Evolutionary conservation across 2,888 invertebrate genomes (phyloP).

Genomic region (Harpalus rubripes): DNA sequence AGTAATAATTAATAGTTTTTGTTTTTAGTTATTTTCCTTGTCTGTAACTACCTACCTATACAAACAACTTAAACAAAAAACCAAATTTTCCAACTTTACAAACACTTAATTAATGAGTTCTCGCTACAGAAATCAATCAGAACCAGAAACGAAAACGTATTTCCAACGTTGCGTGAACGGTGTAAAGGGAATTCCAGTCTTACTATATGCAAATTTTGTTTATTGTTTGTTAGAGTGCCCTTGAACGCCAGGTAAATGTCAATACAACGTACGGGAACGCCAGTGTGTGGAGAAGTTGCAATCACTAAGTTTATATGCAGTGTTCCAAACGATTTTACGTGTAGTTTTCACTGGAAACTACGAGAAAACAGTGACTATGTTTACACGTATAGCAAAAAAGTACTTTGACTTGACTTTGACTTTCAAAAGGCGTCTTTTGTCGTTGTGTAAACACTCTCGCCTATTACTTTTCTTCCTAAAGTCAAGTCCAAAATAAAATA

Average conservation of each 20-base stretch:
- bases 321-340: too few relatives aligned
- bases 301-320: too few relatives aligned
- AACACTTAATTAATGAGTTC: slow-evolving; percentile 10
- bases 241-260: slow-evolving; percentile 59
- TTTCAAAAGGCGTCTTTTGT: too few relatives aligned
- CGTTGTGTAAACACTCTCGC: too few relatives aligned
- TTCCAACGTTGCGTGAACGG: slow-evolving; percentile 20
- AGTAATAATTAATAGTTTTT: not conserved
- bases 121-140: slow-evolving; percentile 20
- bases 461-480: too few relatives aligned
- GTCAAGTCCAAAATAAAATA: too few relatives aligned
- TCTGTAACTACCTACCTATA: not conserved
- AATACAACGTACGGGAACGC: slow-evolving; percentile 4
- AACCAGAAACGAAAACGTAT: not conserved
- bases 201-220: slow-evolving; percentile 58
- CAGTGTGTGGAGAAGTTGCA: not conserved
- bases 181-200: slow-evolving; percentile 48
- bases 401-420: too few relatives aligned
- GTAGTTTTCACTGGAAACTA: too few relatives aligned
- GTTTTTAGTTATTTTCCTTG: slow-evolving; percentile 8
- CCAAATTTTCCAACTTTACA: slow-evolving; percentile 3
- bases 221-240: slow-evolving; percentile 53
- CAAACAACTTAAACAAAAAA: slow-evolving; percentile 20
- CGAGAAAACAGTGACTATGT: too few relatives aligned
- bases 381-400: too few relatives aligned